A percentile compares a stretch with the other conserved stretches of the same genome.
Conservation (phyloP, 2,888 invertebrate genomes). For the Gasteruption jaculator region DNA sequence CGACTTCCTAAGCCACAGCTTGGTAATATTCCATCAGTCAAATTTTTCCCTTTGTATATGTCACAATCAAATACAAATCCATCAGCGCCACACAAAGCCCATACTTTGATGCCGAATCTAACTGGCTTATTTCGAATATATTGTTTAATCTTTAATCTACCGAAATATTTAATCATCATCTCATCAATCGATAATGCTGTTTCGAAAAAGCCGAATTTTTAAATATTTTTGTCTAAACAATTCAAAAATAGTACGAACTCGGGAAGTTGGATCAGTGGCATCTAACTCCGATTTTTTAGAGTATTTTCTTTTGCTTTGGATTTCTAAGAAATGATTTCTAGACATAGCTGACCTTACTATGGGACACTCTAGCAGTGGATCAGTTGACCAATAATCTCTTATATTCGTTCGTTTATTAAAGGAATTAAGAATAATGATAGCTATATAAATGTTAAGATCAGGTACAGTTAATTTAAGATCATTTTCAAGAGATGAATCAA, state of each 20-base stretch:
- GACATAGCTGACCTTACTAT: slow-evolving; percentile 3
- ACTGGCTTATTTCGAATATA: slow-evolving; percentile 2
- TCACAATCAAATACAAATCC: neutral
- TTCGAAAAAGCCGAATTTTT: too few relatives aligned
- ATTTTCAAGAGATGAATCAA: neutral
- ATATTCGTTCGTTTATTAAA: slow-evolving; percentile 4
- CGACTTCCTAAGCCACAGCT: slow-evolving; percentile 6
- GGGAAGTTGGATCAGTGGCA: neutral
- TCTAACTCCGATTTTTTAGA: neutral
- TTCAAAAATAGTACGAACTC: slow-evolving; percentile 1
- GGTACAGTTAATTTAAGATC: neutral
- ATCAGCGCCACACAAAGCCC: neutral
- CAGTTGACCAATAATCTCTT: slow-evolving; percentile 4
- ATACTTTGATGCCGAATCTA: slow-evolving; percentile 1
- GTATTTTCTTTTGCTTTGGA: neutral
- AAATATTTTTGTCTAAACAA: too few relatives aligned
- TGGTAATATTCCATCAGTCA: neutral
- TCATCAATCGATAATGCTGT: neutral
- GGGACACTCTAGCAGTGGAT: too few relatives aligned
- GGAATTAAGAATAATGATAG: slow-evolving; percentile 1
- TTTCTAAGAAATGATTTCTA: slow-evolving; percentile 5
- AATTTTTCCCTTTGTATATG: slow-evolving; percentile 2
- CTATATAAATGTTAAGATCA: slow-evolving; percentile 1
- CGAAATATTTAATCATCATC: slow-evolving; percentile 3
- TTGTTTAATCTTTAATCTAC: neutral